A percentile compares a stretch with the other conserved stretches of the same genome.
phyloP scores from a whole-genome alignment of 2,797 vertebrate genomes.

The Coregonus suidteri region DNA sequence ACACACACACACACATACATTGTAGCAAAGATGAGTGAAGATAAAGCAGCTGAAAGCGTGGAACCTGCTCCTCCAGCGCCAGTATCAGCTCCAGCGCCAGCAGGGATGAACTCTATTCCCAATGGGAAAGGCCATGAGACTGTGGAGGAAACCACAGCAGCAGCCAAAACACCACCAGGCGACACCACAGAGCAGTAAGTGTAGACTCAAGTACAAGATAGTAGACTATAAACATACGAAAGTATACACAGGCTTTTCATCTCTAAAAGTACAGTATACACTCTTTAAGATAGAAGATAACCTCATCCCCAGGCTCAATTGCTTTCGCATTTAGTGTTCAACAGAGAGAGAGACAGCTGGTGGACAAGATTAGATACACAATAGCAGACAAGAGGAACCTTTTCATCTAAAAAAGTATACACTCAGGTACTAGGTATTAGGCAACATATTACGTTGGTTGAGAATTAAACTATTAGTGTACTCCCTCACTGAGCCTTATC shows the following conservation, averaged over 20 bases:
- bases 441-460: not conserved
- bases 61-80: slow-evolving; percentile 67
- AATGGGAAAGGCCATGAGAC: slow-evolving; percentile 86
- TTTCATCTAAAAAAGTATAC: not conserved
- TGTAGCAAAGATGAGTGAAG: slow-evolving; percentile 62
- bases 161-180: slow-evolving; percentile 51
- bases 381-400: not conserved
- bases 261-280: not conserved
- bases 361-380: slow-evolving; percentile 18
- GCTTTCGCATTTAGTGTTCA: not conserved
- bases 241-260: not conserved
- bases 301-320: not conserved
- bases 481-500: not conserved
- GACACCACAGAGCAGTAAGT: slow-evolving; percentile 70
- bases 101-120: slow-evolving; percentile 86
- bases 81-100: slow-evolving; percentile 42
- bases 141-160: slow-evolving; percentile 62
- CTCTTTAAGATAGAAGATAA: not conserved
- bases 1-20: slow-evolving; percentile 11
- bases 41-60: slow-evolving; percentile 66
- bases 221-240: not conserved
- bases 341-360: slow-evolving; percentile 44
- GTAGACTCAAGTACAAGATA: not conserved
- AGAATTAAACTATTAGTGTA: not conserved
- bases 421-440: not conserved